Base-by-base conservation (phyloP, 1,140 invertebrate genomes). In the Leptoteleia sp. region DNA sequence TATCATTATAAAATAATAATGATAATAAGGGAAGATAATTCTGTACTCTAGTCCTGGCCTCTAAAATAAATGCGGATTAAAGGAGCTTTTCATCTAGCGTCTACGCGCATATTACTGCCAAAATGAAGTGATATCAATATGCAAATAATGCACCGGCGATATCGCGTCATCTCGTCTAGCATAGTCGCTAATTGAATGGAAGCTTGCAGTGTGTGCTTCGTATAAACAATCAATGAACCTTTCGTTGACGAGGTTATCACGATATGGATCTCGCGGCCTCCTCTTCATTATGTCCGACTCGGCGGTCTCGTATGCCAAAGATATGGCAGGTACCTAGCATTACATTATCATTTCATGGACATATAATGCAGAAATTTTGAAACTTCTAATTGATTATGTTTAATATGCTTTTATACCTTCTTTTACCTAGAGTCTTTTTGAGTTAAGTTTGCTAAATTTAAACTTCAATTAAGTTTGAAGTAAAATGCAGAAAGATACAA, bases 241-340 rank as follows among this genome's bases (percentile, higher is more conserved):
- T 94, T 99, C 96, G 91, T 99, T 99, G 86, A 99, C 98, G 89
- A 99, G 94, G 92, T 99, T 99, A 92, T 99, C 98, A 82, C 93
- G 93, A 84, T 93, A 92, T 59, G 98, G 97, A 91, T 99, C 95
- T 90, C 98, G 94, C 82, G 98, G 98, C 83, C 94, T 94, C 82
- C 98, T 93, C 93, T 99, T 99, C 98, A 99, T 99, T 90, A 99
- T 99, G 91, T 99, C 98, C 80, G 96, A 96, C 90, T 99, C 98
- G 55, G 98, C 95, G 90, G 95, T 93, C 35, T 99, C 98, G 91
- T 99, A 99, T 82, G 98, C 98, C 87, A 99, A 92, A 67, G 98
- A 98, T 90, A 99, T 99, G 82, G 98, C 98, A 84, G 98, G 98
- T 83, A 99, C 93, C 96, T 97, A 92, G 22, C 22, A 25, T 3